These are phyloP conservation scores for Choreutis nemorana DNA, from an alignment of 2,888 invertebrate genomes.

Conservation along the genomic window DNA sequence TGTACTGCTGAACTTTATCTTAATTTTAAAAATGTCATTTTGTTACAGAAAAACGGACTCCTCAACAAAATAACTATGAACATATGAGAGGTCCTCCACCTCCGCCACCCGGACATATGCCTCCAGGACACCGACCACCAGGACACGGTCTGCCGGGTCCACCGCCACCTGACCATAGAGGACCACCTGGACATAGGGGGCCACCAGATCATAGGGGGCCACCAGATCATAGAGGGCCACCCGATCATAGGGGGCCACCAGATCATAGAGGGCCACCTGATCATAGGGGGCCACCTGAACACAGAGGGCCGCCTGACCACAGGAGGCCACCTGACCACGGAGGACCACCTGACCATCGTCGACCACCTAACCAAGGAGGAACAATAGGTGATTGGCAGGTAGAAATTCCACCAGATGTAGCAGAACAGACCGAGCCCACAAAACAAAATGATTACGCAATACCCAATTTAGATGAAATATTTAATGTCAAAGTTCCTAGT, in stretches of 20 bases:
- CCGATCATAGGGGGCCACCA: conserved; percentile 5
- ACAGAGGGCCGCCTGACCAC: conserved; percentile 2
- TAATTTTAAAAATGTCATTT: conserved; percentile 3
- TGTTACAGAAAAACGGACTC: conserved; percentile 13
- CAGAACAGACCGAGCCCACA: too few species aligned
- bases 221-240: conserved; percentile 9
- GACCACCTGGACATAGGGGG: conserved; percentile 6
- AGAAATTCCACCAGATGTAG: too few species aligned
- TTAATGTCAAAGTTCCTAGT: too few species aligned
- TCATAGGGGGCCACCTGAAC: conserved; percentile 1
- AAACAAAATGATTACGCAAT: too few species aligned
- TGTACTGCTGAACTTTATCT: background rate
- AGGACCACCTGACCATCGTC: conserved; percentile 6
- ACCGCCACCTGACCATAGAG: background rate
- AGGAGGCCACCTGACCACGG: conserved; percentile 2
- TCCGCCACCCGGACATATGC: too few species aligned
- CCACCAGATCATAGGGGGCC: conserved; percentile 9
- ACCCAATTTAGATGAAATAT: too few species aligned
- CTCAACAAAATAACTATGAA: too few species aligned
- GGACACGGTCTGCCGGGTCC: background rate
- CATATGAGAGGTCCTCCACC: conserved; percentile 1
- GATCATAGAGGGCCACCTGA: conserved; percentile 2
- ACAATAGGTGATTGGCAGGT: background rate
- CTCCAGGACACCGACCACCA: too few species aligned
- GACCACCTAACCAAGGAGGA: conserved; percentile 3